A percentile compares a stretch with the other conserved stretches of the same genome.
Evolutionary conservation across 2,113 vertebrate species (phyloP).

Genomic region (Apistogramma diplotaenia): DNA sequence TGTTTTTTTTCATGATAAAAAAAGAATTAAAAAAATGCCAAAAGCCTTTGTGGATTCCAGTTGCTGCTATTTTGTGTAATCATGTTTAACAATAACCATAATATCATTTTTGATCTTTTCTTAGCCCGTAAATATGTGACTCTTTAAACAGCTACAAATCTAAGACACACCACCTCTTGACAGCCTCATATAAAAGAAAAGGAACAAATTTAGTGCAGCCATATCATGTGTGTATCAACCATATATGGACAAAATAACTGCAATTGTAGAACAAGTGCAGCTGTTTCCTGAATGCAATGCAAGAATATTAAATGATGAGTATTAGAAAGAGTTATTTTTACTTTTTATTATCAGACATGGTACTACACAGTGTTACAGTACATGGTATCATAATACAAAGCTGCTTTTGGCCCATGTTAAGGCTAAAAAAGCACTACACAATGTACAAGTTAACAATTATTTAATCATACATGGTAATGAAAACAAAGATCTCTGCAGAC

Average conservation of each 20-base stretch:
- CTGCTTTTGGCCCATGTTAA: neutral
- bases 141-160: neutral
- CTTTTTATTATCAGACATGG: neutral
- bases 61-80: neutral
- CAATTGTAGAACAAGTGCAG: neutral
- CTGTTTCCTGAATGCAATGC: neutral
- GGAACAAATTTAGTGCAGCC: neutral
- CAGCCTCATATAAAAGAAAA: neutral
- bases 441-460: neutral
- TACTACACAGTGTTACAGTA: no score
- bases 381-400: neutral
- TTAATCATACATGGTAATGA: neutral
- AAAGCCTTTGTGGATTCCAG: neutral
- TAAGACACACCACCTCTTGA: neutral
- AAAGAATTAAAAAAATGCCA: neutral
- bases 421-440: neutral
- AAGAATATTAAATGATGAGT: neutral
- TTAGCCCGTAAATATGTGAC: neutral
- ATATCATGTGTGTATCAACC: accelerated
- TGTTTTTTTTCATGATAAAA: neutral
- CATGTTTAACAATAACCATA: neutral
- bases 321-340: neutral
- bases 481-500: neutral
- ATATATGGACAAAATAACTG: neutral
- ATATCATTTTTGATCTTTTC: neutral